These are phyloP conservation scores for Plecturocebus donacophilus DNA, from an alignment of 2,113 vertebrate species.

Conservation along the genomic window DNA sequence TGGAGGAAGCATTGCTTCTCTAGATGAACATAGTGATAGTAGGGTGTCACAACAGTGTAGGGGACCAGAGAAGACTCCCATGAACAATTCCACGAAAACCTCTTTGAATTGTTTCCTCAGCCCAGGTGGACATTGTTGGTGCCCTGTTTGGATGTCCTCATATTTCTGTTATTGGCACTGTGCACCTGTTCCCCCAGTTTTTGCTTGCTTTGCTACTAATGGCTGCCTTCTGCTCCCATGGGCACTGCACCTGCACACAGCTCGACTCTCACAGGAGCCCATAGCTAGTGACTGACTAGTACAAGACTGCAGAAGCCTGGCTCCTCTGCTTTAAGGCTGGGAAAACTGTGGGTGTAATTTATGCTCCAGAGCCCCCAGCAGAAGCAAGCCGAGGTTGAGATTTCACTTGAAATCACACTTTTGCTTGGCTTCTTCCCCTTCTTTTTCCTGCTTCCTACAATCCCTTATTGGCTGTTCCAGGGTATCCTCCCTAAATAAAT, in stretches of 20 bases:
- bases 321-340: background rate
- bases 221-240: background rate
- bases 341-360: background rate
- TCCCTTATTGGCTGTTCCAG: background rate
- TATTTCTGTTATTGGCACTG: background rate
- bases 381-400: background rate
- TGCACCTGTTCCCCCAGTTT: background rate
- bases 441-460: constrained; percentile 5
- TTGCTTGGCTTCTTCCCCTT: background rate
- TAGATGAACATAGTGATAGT: background rate
- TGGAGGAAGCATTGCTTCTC: background rate
- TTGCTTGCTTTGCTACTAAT: background rate
- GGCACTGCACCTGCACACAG: background rate
- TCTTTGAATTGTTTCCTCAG: background rate
- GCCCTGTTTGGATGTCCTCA: background rate
- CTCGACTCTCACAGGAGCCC: background rate
- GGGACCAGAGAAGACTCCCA: background rate
- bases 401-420: background rate
- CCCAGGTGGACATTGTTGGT: background rate
- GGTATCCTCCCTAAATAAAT: background rate
- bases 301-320: background rate
- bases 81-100: background rate
- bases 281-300: background rate
- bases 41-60: background rate
- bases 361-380: background rate